Evolutionary conservation across 2,888 invertebrate species (phyloP), one percentile per base, ranked within the genome.

Genomic region (Drosophila acutilabella): DNA sequence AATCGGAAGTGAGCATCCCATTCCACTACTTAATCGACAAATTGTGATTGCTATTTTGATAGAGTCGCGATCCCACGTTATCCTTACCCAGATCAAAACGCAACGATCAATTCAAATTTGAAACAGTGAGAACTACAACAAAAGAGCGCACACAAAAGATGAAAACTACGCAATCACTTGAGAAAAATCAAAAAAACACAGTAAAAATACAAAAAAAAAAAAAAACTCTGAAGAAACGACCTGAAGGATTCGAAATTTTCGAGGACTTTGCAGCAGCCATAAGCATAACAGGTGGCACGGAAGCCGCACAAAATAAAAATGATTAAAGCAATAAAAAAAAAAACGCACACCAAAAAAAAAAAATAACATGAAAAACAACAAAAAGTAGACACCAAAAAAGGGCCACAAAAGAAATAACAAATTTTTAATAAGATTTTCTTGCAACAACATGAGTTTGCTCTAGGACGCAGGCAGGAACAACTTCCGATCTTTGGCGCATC

Each of bases 251-350:
- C 30, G 30, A 30, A 30, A 8, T 30, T 30, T 30, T 30, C 8
- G 30, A 30, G 30, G 30, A 30, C 30, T 30, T 30, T 30, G 30
- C 67, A 65, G 58, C 61, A 64, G 56, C 64, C 57, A 30, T 70
- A 74, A 53, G 23, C 73, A 82, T 85, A 90, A 90, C 90, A 90
- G 90, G 90, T 90, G 90, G 91, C 89, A 88, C 91, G 90, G 90
- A 91, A 90, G 90, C 90, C 90, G 84, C 89, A 91, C 83, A 90
- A 90, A 81, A 89, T 89, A 84, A 81, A 89, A 81, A 84, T 89
- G 80, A 89, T 83, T 89, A 90, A 90, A 83, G 78, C 76, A 85
- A 83, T 81, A 80, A 68, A 56, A 54, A 53, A 42, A 33, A 42
- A 42, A 77, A 71, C 51, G 67, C 70, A 65, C 50, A 74, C 50